Evolutionary conservation across 1,140 invertebrate species (phyloP).

Genomic region (Augochlora pura): DNA sequence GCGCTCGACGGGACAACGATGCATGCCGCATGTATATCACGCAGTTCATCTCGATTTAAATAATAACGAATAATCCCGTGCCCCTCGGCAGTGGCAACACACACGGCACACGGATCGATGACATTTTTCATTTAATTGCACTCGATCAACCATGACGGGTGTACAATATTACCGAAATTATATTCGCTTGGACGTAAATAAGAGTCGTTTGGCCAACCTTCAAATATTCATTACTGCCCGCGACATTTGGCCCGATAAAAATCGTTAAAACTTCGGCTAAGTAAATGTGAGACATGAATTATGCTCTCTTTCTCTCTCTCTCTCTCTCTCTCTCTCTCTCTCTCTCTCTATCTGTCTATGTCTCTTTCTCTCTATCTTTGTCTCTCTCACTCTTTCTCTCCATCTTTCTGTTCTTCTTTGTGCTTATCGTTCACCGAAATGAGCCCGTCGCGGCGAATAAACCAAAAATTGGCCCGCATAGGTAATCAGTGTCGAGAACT

Average conservation of each 20-base stretch:
- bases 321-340: no score
- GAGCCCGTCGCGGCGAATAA: slow-evolving; percentile 30
- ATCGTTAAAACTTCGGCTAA: slow-evolving; percentile 6
- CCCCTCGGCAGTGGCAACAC: neutral
- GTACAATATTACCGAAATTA: slow-evolving; percentile 8
- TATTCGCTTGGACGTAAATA: neutral
- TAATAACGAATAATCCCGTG: neutral
- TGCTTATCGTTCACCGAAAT: slow-evolving; percentile 23
- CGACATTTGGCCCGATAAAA: neutral
- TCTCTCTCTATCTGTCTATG: neutral
- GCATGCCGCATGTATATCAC: neutral
- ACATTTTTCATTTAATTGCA: slow-evolving; percentile 16
- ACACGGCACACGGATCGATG: neutral
- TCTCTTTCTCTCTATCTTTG: no score
- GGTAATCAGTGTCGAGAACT: slow-evolving; percentile 59
- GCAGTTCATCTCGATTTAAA: slow-evolving; percentile 10
- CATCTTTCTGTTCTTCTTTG: no score
- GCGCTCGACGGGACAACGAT: no score
- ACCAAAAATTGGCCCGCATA: slow-evolving; percentile 34
- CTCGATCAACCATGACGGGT: neutral
- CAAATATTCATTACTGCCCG: slow-evolving; percentile 15
- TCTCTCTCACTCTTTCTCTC: no score
- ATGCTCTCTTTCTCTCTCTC: neutral
- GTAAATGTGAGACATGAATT: neutral
- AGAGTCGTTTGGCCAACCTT: neutral